Conservation (phyloP, 2,113 vertebrate species). For the Macrotus californicus region DNA sequence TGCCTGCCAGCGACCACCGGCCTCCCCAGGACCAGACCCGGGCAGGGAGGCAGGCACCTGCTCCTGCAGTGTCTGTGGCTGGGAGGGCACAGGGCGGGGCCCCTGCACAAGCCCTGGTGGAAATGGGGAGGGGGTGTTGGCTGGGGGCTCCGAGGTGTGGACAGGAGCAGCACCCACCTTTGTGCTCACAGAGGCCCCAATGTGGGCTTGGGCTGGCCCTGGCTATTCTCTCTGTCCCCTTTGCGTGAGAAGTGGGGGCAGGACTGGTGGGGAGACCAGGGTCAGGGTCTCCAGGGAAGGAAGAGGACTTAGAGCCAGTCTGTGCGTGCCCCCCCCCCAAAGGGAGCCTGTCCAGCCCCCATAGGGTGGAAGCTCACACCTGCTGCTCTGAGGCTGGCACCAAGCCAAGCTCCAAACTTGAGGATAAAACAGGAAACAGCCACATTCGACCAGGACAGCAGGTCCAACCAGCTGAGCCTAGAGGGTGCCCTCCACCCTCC, state of each 20-base stretch:
- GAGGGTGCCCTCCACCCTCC: neutral
- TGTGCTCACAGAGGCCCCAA: neutral
- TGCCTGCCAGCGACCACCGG: neutral
- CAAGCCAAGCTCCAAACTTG: neutral
- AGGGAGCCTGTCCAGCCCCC: neutral
- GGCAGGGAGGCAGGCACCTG: neutral
- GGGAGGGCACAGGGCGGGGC: neutral
- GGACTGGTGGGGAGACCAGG: neutral
- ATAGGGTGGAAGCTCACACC: rapidly evolving
- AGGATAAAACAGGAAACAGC: neutral
- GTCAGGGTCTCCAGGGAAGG: neutral
- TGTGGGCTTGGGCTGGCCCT: neutral
- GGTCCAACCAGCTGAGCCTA: neutral
- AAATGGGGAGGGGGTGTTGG: neutral
- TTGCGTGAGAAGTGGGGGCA: neutral
- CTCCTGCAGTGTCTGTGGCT: neutral
- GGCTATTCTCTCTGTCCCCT: neutral
- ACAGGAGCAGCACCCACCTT: neutral
- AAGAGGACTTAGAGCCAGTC: neutral
- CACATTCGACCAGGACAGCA: neutral
- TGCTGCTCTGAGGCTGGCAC: too few relatives aligned
- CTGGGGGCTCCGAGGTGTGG: neutral
- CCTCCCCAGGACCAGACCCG: neutral
- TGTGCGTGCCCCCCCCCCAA: too few relatives aligned
- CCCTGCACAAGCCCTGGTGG: neutral